Base-by-base conservation (phyloP, 2,113 vertebrate species). In the Cettia cetti region DNA sequence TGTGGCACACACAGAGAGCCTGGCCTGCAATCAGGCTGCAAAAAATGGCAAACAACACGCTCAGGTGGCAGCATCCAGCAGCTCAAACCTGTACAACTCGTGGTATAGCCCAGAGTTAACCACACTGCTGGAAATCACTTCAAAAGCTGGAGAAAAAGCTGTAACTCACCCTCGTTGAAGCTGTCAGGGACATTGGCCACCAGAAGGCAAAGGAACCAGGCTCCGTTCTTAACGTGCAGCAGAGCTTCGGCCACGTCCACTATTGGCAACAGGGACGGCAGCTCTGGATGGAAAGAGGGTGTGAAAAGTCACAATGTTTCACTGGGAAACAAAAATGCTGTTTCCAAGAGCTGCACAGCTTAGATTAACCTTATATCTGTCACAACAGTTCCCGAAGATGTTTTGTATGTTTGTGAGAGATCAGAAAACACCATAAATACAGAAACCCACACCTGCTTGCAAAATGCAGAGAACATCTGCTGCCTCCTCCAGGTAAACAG, bases 171-270 rank as follows among this genome's bases (percentile, higher is more conserved):
- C 98, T 99, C 99, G 45, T 98, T 99, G 96, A 99, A 99, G 97
- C 99, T 99, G 98, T 99, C 99, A 3, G 99, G 99, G 92, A 99
- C 99, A 22, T 99, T 99, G 93, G 99, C 99, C 70, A 99, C 99
- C 82, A 99, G 97, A 30, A 99, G 98, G 97, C 99, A 99, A 69
- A 99, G 98, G 97, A 99, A 99, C 99, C 99, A 99, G 92, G 99
- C 98, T 63, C 99, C 99, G 1, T 99, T 99, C 50, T 98, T 98
- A 74, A 99, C 98, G 2, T 99, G 99, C 21, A 99, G 96, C 95
- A 99, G 97, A 72, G 99, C 99, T 93, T 99, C 99, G 2, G 99
- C 99, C 88, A 99, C 99, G 15, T 99, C 99, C 47, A 99, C 98
- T 28, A 99, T 99, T 1, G 99, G 99, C 95, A 99, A 95, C 90